Conservation (phyloP, 2,797 vertebrate species). For the Cyclura pinguis region DNA sequence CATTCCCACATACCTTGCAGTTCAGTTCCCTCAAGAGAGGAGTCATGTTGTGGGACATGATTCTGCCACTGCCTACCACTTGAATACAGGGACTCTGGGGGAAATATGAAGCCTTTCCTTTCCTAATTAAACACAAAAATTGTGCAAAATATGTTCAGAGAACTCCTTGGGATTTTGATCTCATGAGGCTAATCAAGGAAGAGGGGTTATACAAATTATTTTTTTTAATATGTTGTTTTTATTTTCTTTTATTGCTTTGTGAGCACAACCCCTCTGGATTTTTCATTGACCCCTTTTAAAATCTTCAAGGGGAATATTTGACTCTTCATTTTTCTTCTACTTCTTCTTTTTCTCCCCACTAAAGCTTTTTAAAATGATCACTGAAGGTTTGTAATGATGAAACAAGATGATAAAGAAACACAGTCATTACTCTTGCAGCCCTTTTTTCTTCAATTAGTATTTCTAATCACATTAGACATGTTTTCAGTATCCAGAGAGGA, state of each 20-base stretch:
- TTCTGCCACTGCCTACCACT: conserved; percentile 19
- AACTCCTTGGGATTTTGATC: conserved; percentile 67
- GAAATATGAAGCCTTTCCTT: conserved; percentile 60
- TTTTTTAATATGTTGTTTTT: conserved; percentile 32
- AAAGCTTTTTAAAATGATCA: conserved; percentile 64
- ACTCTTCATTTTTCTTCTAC: conserved; percentile 35
- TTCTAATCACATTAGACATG: conserved; percentile 82
- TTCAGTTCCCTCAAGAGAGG: not conserved
- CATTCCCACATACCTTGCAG: not conserved
- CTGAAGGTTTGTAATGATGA: conserved; percentile 71
- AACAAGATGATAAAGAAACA: conserved; percentile 65
- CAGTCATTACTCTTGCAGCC: conserved; percentile 66
- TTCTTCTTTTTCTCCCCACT: conserved; percentile 56
- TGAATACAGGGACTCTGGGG: conserved; percentile 62
- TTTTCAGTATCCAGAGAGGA: conserved; percentile 82
- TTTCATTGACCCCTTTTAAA: conserved; percentile 62
- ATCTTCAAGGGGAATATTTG: conserved; percentile 64
- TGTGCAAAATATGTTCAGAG: conserved; percentile 62
- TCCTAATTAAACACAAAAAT: conserved; percentile 70
- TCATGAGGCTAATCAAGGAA: conserved; percentile 56
- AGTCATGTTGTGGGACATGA: not conserved
- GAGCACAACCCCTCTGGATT: conserved; percentile 47
- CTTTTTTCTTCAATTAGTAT: conserved; percentile 80
- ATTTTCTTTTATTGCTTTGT: conserved; percentile 30
- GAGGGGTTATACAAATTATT: conserved; percentile 37